These are phyloP conservation scores for Anser brachyrhynchus DNA, from an alignment of 2,113 vertebrate species.

Conservation along the genomic window DNA sequence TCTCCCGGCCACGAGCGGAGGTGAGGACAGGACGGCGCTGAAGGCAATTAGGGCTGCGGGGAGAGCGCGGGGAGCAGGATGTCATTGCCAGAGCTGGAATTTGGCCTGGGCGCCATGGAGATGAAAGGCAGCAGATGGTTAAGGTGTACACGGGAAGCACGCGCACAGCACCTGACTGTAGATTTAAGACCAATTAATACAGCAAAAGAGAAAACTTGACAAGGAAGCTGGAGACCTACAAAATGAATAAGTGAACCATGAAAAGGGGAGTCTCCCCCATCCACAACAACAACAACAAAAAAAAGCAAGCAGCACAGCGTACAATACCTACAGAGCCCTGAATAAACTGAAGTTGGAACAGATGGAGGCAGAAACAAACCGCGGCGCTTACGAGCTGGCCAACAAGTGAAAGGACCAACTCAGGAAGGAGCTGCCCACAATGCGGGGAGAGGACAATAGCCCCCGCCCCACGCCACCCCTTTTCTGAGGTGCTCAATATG, in stretches of 20 bases:
- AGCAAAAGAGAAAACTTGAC: constrained; percentile 62
- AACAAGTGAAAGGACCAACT: neutral
- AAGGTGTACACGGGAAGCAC: constrained; percentile 54
- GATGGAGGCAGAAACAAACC: constrained; percentile 61
- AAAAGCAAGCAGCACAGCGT: neutral
- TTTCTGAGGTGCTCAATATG: neutral
- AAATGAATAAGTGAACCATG: constrained; percentile 59
- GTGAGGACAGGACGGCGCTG: neutral
- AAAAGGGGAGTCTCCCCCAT: constrained; percentile 34
- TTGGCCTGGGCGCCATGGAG: constrained; percentile 67
- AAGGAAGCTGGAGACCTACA: constrained; percentile 47
- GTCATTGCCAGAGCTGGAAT: constrained; percentile 53
- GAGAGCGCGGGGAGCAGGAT: constrained; percentile 2
- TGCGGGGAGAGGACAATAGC: constrained; percentile 31
- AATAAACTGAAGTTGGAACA: constrained; percentile 68
- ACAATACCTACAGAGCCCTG: constrained; percentile 58
- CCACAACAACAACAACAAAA: neutral
- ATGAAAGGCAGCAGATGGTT: constrained; percentile 64
- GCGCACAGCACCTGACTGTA: constrained; percentile 17
- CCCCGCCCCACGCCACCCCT: neutral
- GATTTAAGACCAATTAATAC: constrained; percentile 58
- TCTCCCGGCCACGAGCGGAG: accelerated
- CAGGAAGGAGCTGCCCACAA: neutral
- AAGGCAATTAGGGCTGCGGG: neutral
- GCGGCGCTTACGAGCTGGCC: neutral